Evolutionary conservation across 1,140 invertebrate species (phyloP), one percentile per base, ranked within the genome.

Genomic region (Coelopa frigida): DNA sequence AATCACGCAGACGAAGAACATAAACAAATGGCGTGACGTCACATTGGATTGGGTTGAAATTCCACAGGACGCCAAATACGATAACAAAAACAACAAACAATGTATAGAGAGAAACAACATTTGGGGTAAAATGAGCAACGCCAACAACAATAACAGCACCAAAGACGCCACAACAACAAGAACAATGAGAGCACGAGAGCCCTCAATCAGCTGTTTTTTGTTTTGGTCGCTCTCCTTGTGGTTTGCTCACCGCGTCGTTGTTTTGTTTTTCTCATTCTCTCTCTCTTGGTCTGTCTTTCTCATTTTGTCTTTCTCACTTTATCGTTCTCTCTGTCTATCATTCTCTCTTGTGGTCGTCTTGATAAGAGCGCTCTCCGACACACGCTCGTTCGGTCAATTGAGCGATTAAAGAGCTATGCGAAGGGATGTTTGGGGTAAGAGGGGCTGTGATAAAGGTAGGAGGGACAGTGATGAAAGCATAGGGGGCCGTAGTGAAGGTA

Each of bases 121-220:
- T 6, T 1, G 21, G 10, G 20, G 36, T 22, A 38, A 12, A 14
- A 22, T 21, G 18, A 20, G 15, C 24, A 38, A 12, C 24, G 22
- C 6, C 6, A 38, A 38, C 24, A 38, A 38, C 36, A 38, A 38
- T 38, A 23, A 38, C 22, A 38, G n/a, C 4, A 20, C 18, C 22
- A 38, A 23, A 38, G 36, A 38, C 36, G 24, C 24, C 36, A 22
- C 17, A 12, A 38, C 14, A 22, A n/a, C 22, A 21, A 38, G 12
- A 6, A 21, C 22, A 38, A 22, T 37, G 15, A 10, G 22, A n/a
- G 22, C 24, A 4, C 24, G 22, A 23, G 22, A 22, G 36, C 24
- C 20, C 24, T 38, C 24, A 38, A 38, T 12, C 36, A 38, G 36
- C 36, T 38, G 36, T 38, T 38, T 38, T 38, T 38, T 38, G 36